These are phyloP conservation scores for Chlorodrepanis virens DNA, from an alignment of 2,113 vertebrate genomes.

Conservation along the genomic window DNA sequence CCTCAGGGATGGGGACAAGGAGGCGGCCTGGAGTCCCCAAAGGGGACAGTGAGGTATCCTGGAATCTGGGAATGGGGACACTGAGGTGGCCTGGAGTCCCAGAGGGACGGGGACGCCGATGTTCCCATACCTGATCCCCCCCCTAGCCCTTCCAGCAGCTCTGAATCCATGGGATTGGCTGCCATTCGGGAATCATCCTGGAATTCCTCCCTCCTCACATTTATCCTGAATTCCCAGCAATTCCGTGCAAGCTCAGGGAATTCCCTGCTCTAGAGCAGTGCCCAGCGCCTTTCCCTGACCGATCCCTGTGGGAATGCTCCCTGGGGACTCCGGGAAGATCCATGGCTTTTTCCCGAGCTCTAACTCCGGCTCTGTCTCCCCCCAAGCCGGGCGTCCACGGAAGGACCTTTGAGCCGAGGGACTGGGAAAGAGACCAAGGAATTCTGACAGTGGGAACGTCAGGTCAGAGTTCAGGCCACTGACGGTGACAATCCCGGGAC, in stretches of 20 bases:
- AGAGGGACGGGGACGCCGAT: accelerated
- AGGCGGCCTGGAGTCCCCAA: not conserved
- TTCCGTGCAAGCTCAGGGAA: not conserved
- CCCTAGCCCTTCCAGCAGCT: not conserved
- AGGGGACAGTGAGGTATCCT: not conserved
- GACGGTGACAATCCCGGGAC: not conserved
- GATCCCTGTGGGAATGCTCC: not conserved
- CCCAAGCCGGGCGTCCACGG: not conserved
- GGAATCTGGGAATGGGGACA: not conserved
- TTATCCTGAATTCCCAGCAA: not conserved
- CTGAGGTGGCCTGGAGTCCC: not conserved
- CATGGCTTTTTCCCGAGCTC: accelerated
- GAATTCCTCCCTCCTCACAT: not conserved
- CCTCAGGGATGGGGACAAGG: too few relatives aligned
- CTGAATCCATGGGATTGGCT: accelerated
- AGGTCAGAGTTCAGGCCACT: not conserved
- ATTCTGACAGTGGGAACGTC: not conserved
- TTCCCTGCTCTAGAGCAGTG: not conserved
- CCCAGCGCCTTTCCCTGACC: not conserved
- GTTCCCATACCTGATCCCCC: not conserved
- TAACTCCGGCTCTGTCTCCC: conserved; percentile 9
- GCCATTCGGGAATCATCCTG: not conserved
- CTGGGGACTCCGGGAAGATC: not conserved
- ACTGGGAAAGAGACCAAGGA: not conserved
- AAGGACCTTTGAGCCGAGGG: not conserved